Conservation (phyloP, 1,140 invertebrate species). For the Drosophila mayri region DNA sequence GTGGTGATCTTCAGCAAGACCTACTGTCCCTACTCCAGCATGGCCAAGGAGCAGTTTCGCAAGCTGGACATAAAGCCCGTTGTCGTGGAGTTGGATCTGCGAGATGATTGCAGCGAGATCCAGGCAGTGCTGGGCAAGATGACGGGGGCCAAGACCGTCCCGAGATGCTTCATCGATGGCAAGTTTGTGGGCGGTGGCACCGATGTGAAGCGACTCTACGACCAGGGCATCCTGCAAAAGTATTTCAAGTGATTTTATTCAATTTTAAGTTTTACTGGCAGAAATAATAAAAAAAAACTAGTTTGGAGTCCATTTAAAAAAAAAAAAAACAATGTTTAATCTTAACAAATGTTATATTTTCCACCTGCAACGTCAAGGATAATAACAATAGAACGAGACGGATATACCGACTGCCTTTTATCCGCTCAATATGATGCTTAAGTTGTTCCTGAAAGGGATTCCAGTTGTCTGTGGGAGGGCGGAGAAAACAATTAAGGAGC, state of each 20-base stretch:
- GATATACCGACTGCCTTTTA: slow-evolving; percentile 28
- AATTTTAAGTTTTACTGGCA: neutral
- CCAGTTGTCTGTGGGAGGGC: slow-evolving; percentile 2
- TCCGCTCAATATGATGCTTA: slow-evolving; percentile 53
- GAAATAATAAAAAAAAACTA: neutral
- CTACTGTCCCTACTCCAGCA: slow-evolving; percentile 94
- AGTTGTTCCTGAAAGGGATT: slow-evolving; percentile 38
- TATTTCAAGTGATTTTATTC: slow-evolving; percentile 56
- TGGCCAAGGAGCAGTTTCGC: slow-evolving; percentile 92
- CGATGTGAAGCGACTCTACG: slow-evolving; percentile 92
- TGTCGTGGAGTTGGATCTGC: slow-evolving; percentile 92
- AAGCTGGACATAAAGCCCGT: slow-evolving; percentile 89
- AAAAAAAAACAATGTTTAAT: neutral
- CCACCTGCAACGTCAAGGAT: neutral
- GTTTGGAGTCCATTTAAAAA: neutral
- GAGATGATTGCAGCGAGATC: slow-evolving; percentile 90
- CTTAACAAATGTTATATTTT: neutral
- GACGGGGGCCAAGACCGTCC: slow-evolving; percentile 94
- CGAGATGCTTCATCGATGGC: slow-evolving; percentile 95
- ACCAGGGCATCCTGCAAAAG: slow-evolving; percentile 88
- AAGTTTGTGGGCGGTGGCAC: slow-evolving; percentile 96
- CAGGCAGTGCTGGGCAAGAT: slow-evolving; percentile 92
- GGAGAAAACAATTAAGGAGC: slow-evolving; percentile 46
- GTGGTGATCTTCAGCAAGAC: slow-evolving; percentile 96
- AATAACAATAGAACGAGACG: neutral